Evolutionary conservation across 1,140 invertebrate genomes (phyloP).

Genomic region (Achroia grisella): DNA sequence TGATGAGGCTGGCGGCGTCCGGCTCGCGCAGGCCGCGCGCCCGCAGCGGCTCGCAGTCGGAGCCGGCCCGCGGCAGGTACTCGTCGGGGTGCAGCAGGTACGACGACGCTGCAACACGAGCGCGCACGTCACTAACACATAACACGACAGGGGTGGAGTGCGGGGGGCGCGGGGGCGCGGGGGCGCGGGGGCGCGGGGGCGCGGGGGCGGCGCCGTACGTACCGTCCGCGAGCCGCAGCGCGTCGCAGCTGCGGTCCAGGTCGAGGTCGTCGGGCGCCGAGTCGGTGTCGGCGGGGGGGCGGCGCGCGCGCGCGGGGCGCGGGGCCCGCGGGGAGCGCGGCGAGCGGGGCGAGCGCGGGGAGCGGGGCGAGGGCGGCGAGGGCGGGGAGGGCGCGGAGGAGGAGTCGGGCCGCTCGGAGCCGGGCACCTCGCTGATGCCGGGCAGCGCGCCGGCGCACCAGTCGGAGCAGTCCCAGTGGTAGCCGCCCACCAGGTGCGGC

Average conservation of each 20-base stretch:
- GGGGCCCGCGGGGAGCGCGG: constrained; percentile 20
- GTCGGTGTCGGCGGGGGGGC: constrained; percentile 29
- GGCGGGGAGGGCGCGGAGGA: constrained; percentile 64
- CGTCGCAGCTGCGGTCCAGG: constrained; percentile 12
- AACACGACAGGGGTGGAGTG: constrained; percentile 80
- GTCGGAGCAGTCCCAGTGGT: constrained; percentile 98
- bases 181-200: constrained; percentile 80
- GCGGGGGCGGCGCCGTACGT: constrained; percentile 45
- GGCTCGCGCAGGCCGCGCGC: constrained; percentile 59
- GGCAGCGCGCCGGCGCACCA: constrained; percentile 90
- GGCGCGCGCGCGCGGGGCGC: constrained; percentile 7
- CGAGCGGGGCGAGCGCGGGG: constrained; percentile 21
- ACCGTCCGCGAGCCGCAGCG: constrained; percentile 33
- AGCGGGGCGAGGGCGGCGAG: constrained; percentile 1
- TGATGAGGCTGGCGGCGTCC: constrained; percentile 57
- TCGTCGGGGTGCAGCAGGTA: constrained; percentile 89
- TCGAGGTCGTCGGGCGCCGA: constrained; percentile 24
- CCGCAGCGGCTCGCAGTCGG: constrained; percentile 77
- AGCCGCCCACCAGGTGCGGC: constrained; percentile 70
- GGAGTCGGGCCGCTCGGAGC: constrained; percentile 92
- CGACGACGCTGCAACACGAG: constrained; percentile 75
- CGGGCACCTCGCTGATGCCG: constrained; percentile 91
- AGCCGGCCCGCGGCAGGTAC: constrained; percentile 86
- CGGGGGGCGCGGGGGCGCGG: constrained; percentile 82
- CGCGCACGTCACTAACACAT: constrained; percentile 65